Base-by-base conservation (phyloP, 2,888 invertebrate species). In the Aphidius colemani region DNA sequence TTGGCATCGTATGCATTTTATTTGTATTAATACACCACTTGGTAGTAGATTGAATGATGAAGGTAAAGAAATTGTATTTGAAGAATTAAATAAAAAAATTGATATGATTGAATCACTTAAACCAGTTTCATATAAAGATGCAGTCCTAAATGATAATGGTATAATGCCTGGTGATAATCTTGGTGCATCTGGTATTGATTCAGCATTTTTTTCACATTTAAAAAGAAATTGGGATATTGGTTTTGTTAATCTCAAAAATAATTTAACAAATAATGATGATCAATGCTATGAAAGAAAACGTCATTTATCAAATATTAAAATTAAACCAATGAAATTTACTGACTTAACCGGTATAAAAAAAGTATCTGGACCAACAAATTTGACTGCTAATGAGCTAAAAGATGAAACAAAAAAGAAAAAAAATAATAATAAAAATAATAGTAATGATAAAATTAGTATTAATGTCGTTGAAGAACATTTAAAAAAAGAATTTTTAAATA, bases 131-230 rank as follows among this genome's bases (percentile, higher is more conserved):
- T 78, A 84, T 0, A 80, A 84, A 2, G 84, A 85, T 65, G 86
- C 87, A 3, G 40, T 73, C 0, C 72, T 75, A 7, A 75, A 82
- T 50, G 90, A 90, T 71, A 79, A 71, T 6, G 90, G 90, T 0
- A 75, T 81, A 7, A 82, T 91, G 44, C 92, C 92, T 0, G 94
- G 94, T 0, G 92, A 94, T 82, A 84, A 84, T 6, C 82, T 85
- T 62, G 92, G 91, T 2, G 91, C 92, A 0, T 91, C 87, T 10
- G 92, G 93, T 0, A 82, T 91, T 0, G 90, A 92, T 76, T 89
- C 91, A 0, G 84, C 87, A 0, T 82, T 92, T 18, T 92, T 88
- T 82, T 82, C 88, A 0, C 89, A 89, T 73, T 78, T 89, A 5
- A 86, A 86, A 65, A 84, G 88, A 11, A 90, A 89, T 70, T 91